Base-by-base conservation (phyloP, 2,113 vertebrate species). In the Tachysurus fulvidraco region DNA sequence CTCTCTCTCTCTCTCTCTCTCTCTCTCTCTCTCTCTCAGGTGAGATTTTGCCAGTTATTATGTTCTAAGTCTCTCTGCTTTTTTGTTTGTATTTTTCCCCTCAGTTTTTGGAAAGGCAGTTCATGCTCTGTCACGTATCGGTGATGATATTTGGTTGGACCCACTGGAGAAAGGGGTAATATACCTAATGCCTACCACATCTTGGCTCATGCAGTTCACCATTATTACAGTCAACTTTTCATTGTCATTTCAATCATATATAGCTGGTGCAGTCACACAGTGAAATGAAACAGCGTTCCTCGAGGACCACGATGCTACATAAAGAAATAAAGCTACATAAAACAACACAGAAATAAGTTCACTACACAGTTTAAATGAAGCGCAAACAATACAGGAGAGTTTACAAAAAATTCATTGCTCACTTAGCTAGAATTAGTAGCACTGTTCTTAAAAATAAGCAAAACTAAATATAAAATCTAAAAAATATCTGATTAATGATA, bases 71-170 rank as follows among this genome's bases (percentile, higher is more conserved):
- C 54, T 11, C 7, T 52, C 21, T n/a, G 0, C 30, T 12, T 77
- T 30, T 28, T 9, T 62, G 6, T n/a, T 50, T 60, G 80, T 85
- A 2, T 36, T 81, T 59, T 59, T 17, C 10, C 16, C 55, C 10
- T 36, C 88, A 99, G 98, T 94, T 0, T 99, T 99, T 92, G 96
- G 97, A 78, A 98, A 94, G 92, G 96, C 97, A 1, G 60, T 99
- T 85, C 95, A 98, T 14, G 96, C 97, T 77, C 92, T 99, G 62
- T 96, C 97, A 44, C 93, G 96, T 74, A 89, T 99, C 65, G 96
- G 96, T 77, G 96, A 98, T 41, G 96, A 96, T 0, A 92, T 99
- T 36, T 99, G 97, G 95, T 92, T 99, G 90, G 98, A 98, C 81
- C 97, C 98, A 0, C 17, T 91, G 88, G 94, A 94, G 83, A 97